Conservation (phyloP, 2,797 vertebrate species). For the Tamandua tetradactyla region DNA sequence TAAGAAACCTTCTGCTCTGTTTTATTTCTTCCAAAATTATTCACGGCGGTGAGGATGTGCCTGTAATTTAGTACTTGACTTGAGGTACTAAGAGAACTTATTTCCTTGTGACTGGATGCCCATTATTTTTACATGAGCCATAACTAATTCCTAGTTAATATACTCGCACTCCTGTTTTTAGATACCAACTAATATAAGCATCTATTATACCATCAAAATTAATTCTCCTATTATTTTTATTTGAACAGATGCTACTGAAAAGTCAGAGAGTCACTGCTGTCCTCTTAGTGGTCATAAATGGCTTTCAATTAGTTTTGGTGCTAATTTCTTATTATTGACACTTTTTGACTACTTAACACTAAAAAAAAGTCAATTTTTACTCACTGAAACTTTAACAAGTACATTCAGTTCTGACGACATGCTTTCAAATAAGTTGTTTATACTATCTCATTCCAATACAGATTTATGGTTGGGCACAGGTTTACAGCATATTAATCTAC, state of each 20-base stretch:
- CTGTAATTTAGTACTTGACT: neutral
- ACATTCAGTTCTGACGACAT: neutral
- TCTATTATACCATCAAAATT: neutral
- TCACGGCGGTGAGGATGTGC: neutral
- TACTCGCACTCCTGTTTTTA: neutral
- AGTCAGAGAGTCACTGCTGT: neutral
- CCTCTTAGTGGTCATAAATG: neutral
- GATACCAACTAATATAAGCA: neutral
- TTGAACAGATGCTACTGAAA: neutral
- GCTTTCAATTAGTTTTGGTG: slow-evolving; percentile 1
- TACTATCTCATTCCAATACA: neutral
- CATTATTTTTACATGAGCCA: neutral
- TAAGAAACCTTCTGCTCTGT: neutral
- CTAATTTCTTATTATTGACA: neutral
- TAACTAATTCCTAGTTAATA: neutral
- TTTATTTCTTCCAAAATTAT: neutral
- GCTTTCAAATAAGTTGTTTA: neutral
- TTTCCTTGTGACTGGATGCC: neutral
- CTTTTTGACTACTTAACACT: neutral
- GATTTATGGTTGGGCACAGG: neutral
- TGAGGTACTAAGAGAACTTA: neutral
- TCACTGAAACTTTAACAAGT: slow-evolving; percentile 30
- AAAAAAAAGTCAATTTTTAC: neutral
- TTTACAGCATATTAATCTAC: neutral
- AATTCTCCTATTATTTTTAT: slow-evolving; percentile 15